Conservation (phyloP, 2,888 invertebrate species). For the Scrobipalpa costella region DNA sequence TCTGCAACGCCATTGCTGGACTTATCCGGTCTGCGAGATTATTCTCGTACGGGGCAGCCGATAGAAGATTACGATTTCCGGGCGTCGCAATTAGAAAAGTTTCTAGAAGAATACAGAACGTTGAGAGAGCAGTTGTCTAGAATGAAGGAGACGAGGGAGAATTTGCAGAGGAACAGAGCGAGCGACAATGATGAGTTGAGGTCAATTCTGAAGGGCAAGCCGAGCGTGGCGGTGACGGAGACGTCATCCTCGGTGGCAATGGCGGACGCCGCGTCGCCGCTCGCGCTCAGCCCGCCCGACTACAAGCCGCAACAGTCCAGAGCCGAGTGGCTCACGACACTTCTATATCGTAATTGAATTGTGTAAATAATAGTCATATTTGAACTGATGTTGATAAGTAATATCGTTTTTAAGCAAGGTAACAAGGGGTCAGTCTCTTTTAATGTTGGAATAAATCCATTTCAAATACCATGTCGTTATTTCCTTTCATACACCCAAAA, state of each 20-base stretch:
- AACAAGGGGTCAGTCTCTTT: conserved; percentile 62
- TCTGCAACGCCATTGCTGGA: conserved; percentile 84
- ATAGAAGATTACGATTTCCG: conserved; percentile 87
- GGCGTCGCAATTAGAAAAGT: conserved; percentile 89
- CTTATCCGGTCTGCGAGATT: conserved; percentile 78
- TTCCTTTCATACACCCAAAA: neutral
- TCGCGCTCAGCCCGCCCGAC: conserved; percentile 69
- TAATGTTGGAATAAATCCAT: conserved; percentile 74
- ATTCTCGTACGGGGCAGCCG: conserved; percentile 68
- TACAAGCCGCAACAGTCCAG: conserved; percentile 67
- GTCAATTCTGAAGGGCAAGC: conserved; percentile 81
- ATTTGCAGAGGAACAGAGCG: conserved; percentile 75
- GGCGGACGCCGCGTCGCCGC: conserved; percentile 68
- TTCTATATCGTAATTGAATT: conserved; percentile 71
- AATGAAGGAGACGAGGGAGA: conserved; percentile 90
- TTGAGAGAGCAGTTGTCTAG: conserved; percentile 89
- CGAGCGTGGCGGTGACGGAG: conserved; percentile 75
- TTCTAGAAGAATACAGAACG: conserved; percentile 89
- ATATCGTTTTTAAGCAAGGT: conserved; percentile 68
- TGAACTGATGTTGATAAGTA: conserved; percentile 69
- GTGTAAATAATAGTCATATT: conserved; percentile 59
- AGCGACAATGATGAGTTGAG: conserved; percentile 77
- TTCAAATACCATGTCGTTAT: conserved; percentile 39
- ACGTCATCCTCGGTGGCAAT: conserved; percentile 69
- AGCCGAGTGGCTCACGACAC: conserved; percentile 71